phyloP scores from a whole-genome alignment of 2,888 invertebrate genomes.

The Euphydryas editha region DNA sequence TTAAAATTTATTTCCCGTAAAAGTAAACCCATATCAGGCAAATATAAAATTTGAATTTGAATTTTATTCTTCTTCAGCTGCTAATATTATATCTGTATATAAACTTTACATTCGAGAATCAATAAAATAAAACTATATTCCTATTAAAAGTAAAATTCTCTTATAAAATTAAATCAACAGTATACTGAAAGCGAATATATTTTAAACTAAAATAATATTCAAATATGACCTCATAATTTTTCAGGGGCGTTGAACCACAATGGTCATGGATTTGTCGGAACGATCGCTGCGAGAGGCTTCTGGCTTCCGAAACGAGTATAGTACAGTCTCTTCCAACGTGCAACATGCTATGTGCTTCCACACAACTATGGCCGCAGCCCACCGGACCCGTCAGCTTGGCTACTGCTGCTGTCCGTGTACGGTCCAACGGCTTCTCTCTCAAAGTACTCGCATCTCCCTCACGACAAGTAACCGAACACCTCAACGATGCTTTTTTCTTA shows the following conservation, averaged over 20 bases:
- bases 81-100: too few species aligned
- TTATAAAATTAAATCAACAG: too few species aligned
- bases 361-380: conserved; percentile 92
- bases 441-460: conserved; percentile 69
- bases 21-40: too few species aligned
- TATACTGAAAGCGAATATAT: too few species aligned
- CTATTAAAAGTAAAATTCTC: too few species aligned
- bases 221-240: conserved; percentile 43
- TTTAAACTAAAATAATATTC: too few species aligned
- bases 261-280: conserved; percentile 91
- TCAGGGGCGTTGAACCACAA: conserved; percentile 80
- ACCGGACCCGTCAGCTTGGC: conserved; percentile 88
- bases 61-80: too few species aligned
- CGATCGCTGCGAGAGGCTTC: conserved; percentile 86
- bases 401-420: conserved; percentile 85
- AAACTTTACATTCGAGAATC: too few species aligned
- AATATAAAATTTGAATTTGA: too few species aligned
- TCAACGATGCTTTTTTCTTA: conserved; percentile 77
- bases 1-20: too few species aligned
- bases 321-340: conserved; percentile 88
- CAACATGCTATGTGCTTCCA: conserved; percentile 90
- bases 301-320: conserved; percentile 62
- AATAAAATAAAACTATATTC: too few species aligned
- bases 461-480: conserved; percentile 62
- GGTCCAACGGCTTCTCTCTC: conserved; percentile 78